phyloP scores from a whole-genome alignment of 2,113 vertebrate species.

The Phalacrocorax carbo region DNA sequence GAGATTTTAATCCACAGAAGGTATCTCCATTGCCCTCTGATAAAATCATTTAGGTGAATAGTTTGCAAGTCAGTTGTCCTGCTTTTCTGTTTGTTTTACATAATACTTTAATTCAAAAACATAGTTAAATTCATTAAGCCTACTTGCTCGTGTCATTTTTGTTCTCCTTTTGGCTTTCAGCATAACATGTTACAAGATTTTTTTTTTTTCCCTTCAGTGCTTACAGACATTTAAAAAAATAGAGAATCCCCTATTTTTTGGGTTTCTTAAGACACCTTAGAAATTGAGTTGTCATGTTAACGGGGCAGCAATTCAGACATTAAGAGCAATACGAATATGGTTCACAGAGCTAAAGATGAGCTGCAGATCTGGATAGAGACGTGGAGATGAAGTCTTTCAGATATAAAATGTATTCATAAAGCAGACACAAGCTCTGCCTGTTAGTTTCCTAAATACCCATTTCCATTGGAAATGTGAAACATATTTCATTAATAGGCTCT shows the following conservation, averaged over 20 bases:
- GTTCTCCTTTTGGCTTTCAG: neutral
- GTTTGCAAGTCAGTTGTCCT: neutral
- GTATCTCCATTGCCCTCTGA: neutral
- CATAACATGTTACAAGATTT: neutral
- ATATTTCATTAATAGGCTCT: conserved; percentile 40
- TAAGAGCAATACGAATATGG: neutral
- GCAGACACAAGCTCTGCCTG: conserved; percentile 19
- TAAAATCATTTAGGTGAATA: neutral
- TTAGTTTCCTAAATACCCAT: conserved; percentile 38
- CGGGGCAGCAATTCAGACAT: neutral
- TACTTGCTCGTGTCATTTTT: neutral
- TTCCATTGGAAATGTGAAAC: conserved; percentile 55
- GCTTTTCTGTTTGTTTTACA: neutral
- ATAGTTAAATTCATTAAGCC: neutral
- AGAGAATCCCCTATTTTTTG: neutral
- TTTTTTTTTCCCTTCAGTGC: neutral
- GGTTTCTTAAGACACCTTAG: neutral
- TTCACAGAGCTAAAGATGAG: neutral
- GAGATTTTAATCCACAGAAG: neutral
- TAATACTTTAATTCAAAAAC: neutral
- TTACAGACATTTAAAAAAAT: neutral
- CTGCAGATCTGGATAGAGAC: neutral
- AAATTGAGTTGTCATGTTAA: neutral
- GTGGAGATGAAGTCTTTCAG: conserved; percentile 7
- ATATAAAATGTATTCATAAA: conserved; percentile 11